Percentiles rank a stretch among this genome's conserved stretches.
phyloP scores from a whole-genome alignment of 2,113 vertebrate genomes.

The Butastur rufipennis region DNA sequence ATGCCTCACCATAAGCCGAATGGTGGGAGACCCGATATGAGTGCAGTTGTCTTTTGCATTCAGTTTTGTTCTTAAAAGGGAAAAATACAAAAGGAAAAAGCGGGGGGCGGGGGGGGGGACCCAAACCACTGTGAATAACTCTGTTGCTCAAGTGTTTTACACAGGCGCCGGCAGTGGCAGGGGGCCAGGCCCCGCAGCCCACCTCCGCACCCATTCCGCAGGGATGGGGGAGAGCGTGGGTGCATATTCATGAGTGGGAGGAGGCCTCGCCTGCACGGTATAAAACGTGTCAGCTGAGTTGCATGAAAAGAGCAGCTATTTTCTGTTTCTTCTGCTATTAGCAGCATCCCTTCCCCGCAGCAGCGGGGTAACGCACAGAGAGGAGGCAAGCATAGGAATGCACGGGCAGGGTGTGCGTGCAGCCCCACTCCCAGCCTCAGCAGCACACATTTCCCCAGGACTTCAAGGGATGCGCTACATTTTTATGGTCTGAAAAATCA shows the following conservation, averaged over 20 bases:
- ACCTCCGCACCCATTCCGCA: fast-evolving
- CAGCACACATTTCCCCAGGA: not conserved
- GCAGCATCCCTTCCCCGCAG: not conserved
- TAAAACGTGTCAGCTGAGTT: not conserved
- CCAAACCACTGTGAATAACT: not conserved
- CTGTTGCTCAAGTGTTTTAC: not conserved
- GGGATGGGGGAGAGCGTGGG: not conserved
- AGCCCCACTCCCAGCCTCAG: not conserved
- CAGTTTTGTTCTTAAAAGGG: not conserved
- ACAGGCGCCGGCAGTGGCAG: not conserved
- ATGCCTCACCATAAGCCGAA: fast-evolving
- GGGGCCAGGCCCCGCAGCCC: not conserved
- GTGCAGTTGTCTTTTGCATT: fast-evolving
- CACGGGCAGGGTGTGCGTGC: not conserved
- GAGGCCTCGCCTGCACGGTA: not conserved
- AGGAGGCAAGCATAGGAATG: not conserved
- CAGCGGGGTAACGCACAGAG: not conserved
- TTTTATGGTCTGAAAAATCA: not conserved
- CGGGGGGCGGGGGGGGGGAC: fast-evolving
- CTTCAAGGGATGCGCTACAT: not conserved
- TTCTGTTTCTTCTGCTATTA: not conserved
- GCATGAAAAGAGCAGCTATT: not conserved
- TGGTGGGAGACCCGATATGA: fast-evolving
- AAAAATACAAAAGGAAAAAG: not conserved
- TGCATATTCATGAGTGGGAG: not conserved